These are phyloP conservation scores for Microctonus hyperodae DNA, from an alignment of 2,888 invertebrate genomes.

Conservation along the genomic window DNA sequence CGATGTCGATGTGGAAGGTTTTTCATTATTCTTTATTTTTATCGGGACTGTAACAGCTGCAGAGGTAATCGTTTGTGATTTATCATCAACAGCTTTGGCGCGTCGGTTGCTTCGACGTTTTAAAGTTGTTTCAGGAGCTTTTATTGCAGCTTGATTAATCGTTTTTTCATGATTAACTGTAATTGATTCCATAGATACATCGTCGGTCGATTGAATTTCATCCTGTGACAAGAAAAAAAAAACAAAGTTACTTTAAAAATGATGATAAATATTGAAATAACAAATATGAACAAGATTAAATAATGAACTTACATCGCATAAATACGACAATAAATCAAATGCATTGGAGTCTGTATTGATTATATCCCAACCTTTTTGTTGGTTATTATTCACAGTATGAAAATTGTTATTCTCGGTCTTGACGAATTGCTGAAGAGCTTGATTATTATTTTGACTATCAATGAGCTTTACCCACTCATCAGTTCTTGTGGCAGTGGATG, in stretches of 20 bases:
- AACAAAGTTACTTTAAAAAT: neutral
- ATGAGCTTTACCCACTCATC: conserved; percentile 39
- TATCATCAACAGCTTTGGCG: neutral
- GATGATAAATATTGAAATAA: neutral
- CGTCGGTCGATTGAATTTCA: conserved; percentile 47
- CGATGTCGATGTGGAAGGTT: neutral
- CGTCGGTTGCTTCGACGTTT: conserved; percentile 14
- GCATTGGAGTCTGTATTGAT: conserved; percentile 47
- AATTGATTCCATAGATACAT: conserved; percentile 45
- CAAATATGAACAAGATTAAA: neutral
- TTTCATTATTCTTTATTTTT: neutral
- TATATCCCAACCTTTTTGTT: conserved; percentile 46
- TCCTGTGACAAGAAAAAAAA: conserved; percentile 47
- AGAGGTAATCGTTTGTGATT: conserved; percentile 28
- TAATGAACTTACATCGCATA: conserved; percentile 56
- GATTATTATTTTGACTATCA: conserved; percentile 27
- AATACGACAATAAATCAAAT: conserved; percentile 61
- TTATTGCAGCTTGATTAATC: conserved; percentile 25
- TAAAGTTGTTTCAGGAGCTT: conserved; percentile 24
- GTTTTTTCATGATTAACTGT: conserved; percentile 23
- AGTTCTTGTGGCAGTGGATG: conserved; percentile 35
- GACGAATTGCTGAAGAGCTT: conserved; percentile 28
- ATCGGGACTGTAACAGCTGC: conserved; percentile 22
- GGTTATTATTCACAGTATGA: conserved; percentile 36
- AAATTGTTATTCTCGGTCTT: conserved; percentile 25